phyloP scores from a whole-genome alignment of 2,888 invertebrate species.

The Choristoneura rosaceana region DNA sequence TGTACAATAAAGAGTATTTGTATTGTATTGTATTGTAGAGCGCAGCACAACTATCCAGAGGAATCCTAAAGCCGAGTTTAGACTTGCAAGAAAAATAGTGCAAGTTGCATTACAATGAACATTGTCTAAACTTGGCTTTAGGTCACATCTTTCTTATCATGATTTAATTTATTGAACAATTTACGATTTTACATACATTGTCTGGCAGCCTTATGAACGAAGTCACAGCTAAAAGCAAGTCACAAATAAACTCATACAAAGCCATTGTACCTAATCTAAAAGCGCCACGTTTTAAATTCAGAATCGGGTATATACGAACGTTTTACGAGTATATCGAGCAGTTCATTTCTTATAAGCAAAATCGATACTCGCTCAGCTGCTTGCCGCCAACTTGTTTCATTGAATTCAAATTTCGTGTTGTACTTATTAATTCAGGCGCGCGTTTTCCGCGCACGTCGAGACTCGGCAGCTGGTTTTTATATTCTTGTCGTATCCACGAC shows the following conservation, averaged over 20 bases:
- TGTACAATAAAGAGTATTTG: no score
- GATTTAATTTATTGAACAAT: not conserved
- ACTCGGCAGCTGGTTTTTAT: constrained; percentile 73
- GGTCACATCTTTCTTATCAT: no score
- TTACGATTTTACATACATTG: not conserved
- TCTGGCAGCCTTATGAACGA: not conserved
- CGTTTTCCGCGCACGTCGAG: constrained; percentile 71
- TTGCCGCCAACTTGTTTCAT: constrained; percentile 83
- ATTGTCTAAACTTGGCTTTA: no score
- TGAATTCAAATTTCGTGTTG: constrained; percentile 86
- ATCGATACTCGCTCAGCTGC: constrained; percentile 82
- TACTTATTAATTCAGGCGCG: constrained; percentile 84
- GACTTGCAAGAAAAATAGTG: no score
- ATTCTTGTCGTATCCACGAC: constrained; percentile 46
- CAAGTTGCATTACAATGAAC: no score
- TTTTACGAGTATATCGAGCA: constrained; percentile 48
- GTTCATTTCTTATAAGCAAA: constrained; percentile 67
- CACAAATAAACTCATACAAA: constrained; percentile 37
- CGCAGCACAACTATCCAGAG: no score
- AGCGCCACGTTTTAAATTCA: constrained; percentile 60
- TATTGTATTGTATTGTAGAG: no score
- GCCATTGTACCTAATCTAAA: constrained; percentile 60
- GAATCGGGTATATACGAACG: constrained; percentile 47
- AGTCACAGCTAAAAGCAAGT: constrained; percentile 2
- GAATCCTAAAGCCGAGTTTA: no score